Percentiles rank a stretch among this genome's conserved stretches.
phyloP scores from a whole-genome alignment of 2,797 vertebrate genomes.

The Cossypha caffra region DNA sequence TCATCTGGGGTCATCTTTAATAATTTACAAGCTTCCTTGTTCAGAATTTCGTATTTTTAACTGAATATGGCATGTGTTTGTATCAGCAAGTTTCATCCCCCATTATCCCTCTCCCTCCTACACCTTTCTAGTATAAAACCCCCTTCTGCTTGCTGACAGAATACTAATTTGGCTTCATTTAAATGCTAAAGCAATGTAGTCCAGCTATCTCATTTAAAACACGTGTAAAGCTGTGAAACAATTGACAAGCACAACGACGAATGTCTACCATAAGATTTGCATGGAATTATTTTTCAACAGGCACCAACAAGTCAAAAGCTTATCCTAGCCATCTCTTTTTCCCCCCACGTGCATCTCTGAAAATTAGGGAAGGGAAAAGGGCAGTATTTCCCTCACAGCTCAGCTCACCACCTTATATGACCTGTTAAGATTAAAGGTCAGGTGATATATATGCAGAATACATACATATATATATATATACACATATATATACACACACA shows the following conservation, averaged over 20 bases:
- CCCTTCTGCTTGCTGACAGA: slow-evolving; percentile 55
- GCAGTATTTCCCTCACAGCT: not conserved
- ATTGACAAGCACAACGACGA: slow-evolving; percentile 30
- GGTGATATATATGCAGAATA: not conserved
- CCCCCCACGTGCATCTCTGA: fast-evolving
- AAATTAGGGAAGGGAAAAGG: not conserved
- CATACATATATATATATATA: too few relatives aligned
- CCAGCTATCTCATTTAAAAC: slow-evolving; percentile 46
- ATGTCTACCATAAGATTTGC: not conserved
- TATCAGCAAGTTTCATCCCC: slow-evolving; percentile 59
- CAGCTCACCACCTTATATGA: not conserved
- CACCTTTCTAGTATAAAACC: slow-evolving; percentile 47
- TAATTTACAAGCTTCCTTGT: not conserved
- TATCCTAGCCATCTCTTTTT: not conserved
- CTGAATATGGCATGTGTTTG: slow-evolving; percentile 42
- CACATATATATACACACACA: not conserved
- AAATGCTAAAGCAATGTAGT: slow-evolving; percentile 46
- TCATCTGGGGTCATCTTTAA: not conserved
- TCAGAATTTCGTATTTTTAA: slow-evolving; percentile 33
- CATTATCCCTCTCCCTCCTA: slow-evolving; percentile 54
- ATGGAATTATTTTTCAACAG: slow-evolving; percentile 5
- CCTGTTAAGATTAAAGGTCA: not conserved
- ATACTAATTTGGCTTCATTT: slow-evolving; percentile 69
- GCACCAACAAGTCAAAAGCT: not conserved
- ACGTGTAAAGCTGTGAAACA: slow-evolving; percentile 47